Evolutionary conservation across 2,113 vertebrate genomes (phyloP), one percentile per base, ranked within the genome.

Genomic region (Nerophis lumbriciformis): DNA sequence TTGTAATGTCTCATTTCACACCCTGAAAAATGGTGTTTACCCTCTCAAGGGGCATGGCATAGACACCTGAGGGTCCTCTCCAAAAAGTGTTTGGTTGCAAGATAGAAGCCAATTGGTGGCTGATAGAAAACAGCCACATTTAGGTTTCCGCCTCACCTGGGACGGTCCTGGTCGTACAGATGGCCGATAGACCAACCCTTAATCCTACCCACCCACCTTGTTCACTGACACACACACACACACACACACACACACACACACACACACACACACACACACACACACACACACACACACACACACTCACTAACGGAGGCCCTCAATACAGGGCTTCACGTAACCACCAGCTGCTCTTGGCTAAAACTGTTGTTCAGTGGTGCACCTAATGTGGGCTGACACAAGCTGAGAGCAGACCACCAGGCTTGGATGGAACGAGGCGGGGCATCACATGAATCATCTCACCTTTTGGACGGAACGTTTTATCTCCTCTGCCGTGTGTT

Each of bases 1-100:
- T 83, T 71, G 76, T 80, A 80, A 85, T 83, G 82, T 77, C 81
- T 83, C 75, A 83, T 85, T 85, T 87, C 83, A 87, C 83, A 83
- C 85, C 77, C 70, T 72, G 73, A 70, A 16, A 83, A 83, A 75
- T 78, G 81, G 74, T 72, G 81, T 79, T 78, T 62, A 65, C 59
- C 72, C 72, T 76, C 77, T 80, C 76, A 62, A 39, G 71, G 71
- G 72, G 65, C 76, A 65, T 44, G 70, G 68, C 63, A 59, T 61
- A 57, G 66, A 80, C 37, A 74, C 61, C 74, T 60, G 51, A 21
- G 63, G 65, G 58, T 74, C 65, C 53, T 53, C 56, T 73, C 67
- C 66, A 61, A 79, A 80, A 80, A 61, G 67, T 21, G 12, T 60
- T 77, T 69, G 66, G 77, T 76, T 85, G 72, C 59, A 73, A 68